phyloP scores from a whole-genome alignment of 2,888 invertebrate species.

The Rambutsinella grinnellia region DNA sequence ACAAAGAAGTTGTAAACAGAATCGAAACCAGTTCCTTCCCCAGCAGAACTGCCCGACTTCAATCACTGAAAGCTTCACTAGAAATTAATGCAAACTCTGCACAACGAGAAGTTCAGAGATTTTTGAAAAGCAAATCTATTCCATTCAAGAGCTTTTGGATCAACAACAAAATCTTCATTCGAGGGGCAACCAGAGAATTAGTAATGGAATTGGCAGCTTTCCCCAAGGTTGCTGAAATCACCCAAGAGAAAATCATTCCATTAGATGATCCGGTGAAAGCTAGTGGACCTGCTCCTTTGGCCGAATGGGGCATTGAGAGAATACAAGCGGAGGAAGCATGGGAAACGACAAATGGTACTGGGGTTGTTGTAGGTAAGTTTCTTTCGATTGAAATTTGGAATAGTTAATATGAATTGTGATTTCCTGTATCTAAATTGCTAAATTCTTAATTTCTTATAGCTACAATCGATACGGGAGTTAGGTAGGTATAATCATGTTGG shows the following conservation, averaged over 20 bases:
- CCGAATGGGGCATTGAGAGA: constrained; percentile 26
- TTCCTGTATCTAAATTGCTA: neutral
- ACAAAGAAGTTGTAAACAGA: neutral
- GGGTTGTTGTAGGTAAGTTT: constrained; percentile 22
- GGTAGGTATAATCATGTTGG: neutral
- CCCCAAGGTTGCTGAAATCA: neutral
- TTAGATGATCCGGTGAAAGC: neutral
- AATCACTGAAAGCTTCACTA: neutral
- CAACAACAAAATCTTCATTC: constrained; percentile 22
- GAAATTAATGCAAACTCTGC: neutral
- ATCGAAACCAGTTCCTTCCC: constrained; percentile 9
- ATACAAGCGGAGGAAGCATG: constrained; percentile 27
- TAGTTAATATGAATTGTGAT: neutral
- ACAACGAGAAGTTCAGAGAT: constrained; percentile 6
- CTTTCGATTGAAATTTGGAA: neutral
- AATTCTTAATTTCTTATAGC: constrained; percentile 5
- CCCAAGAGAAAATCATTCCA: neutral
- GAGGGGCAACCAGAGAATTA: neutral
- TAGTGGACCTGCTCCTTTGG: neutral
- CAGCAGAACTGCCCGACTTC: constrained; percentile 10
- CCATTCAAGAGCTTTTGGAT: constrained; percentile 19
- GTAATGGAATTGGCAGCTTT: constrained; percentile 8
- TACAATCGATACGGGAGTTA: constrained; percentile 11
- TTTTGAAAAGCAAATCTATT: neutral
- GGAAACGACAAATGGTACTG: constrained; percentile 12